Conservation (phyloP, 2,888 invertebrate species). For the Drosophila macrospina region DNA sequence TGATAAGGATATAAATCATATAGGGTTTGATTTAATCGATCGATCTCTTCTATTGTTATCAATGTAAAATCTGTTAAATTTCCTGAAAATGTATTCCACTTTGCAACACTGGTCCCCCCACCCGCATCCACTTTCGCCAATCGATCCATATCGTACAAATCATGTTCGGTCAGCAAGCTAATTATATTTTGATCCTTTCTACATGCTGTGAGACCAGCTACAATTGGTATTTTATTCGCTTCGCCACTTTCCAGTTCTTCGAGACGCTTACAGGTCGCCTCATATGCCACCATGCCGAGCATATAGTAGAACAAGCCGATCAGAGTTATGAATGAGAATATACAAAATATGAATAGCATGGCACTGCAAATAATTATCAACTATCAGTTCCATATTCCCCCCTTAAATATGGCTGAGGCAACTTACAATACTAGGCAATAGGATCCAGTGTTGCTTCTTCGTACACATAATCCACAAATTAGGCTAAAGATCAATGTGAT, state of each 20-base stretch:
- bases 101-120: not conserved
- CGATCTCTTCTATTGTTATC: not conserved
- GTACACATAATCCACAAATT: not conserved
- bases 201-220: not conserved
- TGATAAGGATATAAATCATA: not conserved
- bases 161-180: not conserved
- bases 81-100: not conserved
- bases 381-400: not conserved
- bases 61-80: not conserved
- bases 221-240: not conserved
- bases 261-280: conserved; percentile 87
- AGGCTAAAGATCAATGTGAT: conserved; percentile 3
- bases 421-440: conserved; percentile 22
- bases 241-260: not conserved
- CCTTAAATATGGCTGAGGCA: not conserved
- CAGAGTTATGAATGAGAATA: conserved; percentile 89
- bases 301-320: conserved; percentile 90
- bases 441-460: conserved; percentile 13
- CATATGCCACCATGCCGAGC: conserved; percentile 88
- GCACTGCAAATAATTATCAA: conserved; percentile 86
- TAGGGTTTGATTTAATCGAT: conserved; percentile 1
- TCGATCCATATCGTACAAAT: conserved; percentile 1
- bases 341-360: conserved; percentile 90
- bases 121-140: not conserved
- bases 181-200: not conserved